phyloP scores from a whole-genome alignment of 2,888 invertebrate genomes.

The Dynastes grantii region DNA sequence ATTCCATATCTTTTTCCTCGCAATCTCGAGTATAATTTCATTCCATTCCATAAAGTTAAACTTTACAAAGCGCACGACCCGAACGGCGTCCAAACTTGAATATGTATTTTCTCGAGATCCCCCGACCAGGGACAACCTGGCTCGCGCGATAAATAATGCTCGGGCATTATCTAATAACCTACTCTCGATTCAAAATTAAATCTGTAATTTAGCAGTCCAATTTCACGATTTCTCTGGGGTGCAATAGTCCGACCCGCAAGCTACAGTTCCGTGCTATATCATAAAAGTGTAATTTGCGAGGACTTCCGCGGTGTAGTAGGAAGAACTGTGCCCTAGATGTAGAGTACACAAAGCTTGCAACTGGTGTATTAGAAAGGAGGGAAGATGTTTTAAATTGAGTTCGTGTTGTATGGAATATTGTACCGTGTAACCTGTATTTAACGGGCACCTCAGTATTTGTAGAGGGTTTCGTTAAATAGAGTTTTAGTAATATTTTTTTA shows the following conservation, averaged over 20 bases:
- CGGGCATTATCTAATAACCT: slow-evolving; percentile 42
- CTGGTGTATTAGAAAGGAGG: neutral
- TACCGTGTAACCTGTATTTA: neutral
- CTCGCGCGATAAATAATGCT: slow-evolving; percentile 31
- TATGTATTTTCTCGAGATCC: too few relatives aligned
- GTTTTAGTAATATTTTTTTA: too few relatives aligned
- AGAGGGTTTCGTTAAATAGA: too few relatives aligned
- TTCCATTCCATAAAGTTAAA: too few relatives aligned
- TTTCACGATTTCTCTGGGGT: slow-evolving; percentile 44
- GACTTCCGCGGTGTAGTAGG: neutral
- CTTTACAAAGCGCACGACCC: too few relatives aligned
- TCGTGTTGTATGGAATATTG: neutral
- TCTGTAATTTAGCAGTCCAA: slow-evolving; percentile 43
- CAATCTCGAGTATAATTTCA: too few relatives aligned
- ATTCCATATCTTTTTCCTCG: too few relatives aligned
- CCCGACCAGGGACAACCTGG: neutral
- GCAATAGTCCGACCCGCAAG: slow-evolving; percentile 26
- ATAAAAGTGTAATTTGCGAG: slow-evolving; percentile 38
- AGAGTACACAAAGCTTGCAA: neutral
- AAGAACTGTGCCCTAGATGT: neutral
- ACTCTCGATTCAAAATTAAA: slow-evolving; percentile 42
- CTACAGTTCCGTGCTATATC: slow-evolving; percentile 3
- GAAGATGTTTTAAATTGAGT: neutral
- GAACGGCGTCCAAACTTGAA: too few relatives aligned
- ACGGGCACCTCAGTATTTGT: neutral